These are phyloP conservation scores for Pristionchus maxplancki DNA, from an alignment of 2,888 invertebrate genomes.

Conservation along the genomic window DNA sequence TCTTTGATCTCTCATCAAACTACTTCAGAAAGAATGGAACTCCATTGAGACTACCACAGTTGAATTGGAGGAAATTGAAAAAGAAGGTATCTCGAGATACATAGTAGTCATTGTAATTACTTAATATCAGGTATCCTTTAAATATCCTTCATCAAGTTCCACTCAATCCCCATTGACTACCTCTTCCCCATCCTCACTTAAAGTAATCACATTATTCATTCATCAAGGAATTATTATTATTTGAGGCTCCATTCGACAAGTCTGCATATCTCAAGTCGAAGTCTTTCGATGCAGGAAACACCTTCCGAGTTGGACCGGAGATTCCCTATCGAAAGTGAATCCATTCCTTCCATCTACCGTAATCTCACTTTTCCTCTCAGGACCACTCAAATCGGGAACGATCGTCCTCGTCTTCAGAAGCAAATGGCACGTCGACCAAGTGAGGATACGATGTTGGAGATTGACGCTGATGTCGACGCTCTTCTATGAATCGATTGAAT, in stretches of 20 bases:
- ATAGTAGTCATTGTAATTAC: not conserved
- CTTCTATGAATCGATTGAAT: constrained; percentile 22
- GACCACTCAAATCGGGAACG: not conserved
- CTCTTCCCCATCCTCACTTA: constrained; percentile 40
- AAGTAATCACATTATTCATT: not conserved
- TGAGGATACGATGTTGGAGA: constrained; percentile 55
- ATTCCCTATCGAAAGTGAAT: constrained; percentile 14
- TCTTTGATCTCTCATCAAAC: not conserved
- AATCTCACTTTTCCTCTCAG: not conserved
- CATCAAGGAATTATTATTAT: not conserved
- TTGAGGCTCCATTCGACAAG: not conserved
- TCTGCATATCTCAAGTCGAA: constrained; percentile 48
- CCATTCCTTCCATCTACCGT: not conserved
- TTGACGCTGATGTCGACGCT: constrained; percentile 52
- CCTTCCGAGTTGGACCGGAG: not conserved
- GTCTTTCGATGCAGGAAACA: constrained; percentile 39
- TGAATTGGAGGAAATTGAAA: constrained; percentile 58
- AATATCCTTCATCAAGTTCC: constrained; percentile 12
- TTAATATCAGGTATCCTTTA: constrained; percentile 45
- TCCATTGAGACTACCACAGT: constrained; percentile 38
- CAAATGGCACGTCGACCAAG: constrained; percentile 52
- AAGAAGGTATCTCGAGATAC: constrained; percentile 53
- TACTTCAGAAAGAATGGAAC: constrained; percentile 14
- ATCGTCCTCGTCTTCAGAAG: constrained; percentile 52
- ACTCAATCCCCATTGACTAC: constrained; percentile 19